Base-by-base conservation (phyloP, 2,797 vertebrate genomes). In the Danionella dracula region DNA sequence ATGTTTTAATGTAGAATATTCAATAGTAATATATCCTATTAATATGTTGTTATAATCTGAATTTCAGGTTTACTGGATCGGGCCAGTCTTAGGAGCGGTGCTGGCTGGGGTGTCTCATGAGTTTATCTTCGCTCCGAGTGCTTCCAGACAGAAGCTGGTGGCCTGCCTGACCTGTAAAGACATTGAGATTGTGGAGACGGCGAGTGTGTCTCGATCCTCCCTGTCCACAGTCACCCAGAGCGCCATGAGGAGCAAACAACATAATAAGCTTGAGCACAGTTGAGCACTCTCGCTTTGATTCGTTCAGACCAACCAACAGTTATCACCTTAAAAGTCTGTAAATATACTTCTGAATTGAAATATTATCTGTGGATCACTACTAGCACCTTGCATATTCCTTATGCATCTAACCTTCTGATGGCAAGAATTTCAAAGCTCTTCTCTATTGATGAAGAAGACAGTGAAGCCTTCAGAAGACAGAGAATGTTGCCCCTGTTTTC, bases 41-140 rank as follows among this genome's bases (percentile, higher is more conserved):
- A 27, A 27, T 27, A 13, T 54, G 12, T 12, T 13, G 8, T 13
- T n/a, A 19, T 60, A 35, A 19, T 60, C 2, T 51, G 49, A n/a
- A 13, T 54, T 41, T 19, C 78, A 93, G 92, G 90, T 93, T 12
- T 94, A 90, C 54, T 93, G 90, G 90, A 82, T 93, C 4, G 92
- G 90, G 4, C 92, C 90, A 0, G 80, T 85, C 55, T 53, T 91
- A 1, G 92, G 92, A 0, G 87, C 89, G 0, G 21, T 91, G 1
- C 76, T 92, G 64, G 91, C 86, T 0, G 90, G 87, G 6, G 44
- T 92, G 37, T 89, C 84, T 72, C 88, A 93, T 2, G 90, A 94
- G 74, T 90, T 92, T 66, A 53, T 92, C 76, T 92, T 92, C 19
- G 88, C 87, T 0, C 81, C 84, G 12, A 83, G 86, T 0, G 88